Percentiles rank a stretch among this genome's conserved stretches.
Evolutionary conservation across 2,113 vertebrate species (phyloP).

Genomic region (Lepidiolamprologus cunningtoni): DNA sequence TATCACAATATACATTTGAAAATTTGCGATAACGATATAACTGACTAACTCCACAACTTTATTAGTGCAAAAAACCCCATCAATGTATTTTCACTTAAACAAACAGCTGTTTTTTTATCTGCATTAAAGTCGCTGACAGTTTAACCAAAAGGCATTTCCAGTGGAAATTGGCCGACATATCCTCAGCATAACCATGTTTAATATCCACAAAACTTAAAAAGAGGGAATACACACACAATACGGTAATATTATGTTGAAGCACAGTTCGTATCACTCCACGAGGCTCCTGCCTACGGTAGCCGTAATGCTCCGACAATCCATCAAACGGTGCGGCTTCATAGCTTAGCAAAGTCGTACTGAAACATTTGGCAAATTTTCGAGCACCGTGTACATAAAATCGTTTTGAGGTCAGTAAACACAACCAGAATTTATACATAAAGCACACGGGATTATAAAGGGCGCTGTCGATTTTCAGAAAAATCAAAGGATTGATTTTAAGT

Average conservation of each 20-base stretch:
- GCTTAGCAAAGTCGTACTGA: fast-evolving
- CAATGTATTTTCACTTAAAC: not conserved
- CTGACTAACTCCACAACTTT: not conserved
- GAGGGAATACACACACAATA: not conserved
- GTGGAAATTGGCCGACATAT: not conserved
- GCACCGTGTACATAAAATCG: fast-evolving
- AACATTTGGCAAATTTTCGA: fast-evolving
- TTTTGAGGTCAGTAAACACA: not conserved
- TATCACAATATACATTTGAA: not conserved
- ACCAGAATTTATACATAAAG: fast-evolving
- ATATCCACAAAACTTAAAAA: no score
- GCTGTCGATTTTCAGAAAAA: not conserved
- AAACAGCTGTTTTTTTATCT: not conserved
- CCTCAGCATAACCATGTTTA: not conserved
- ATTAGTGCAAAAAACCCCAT: not conserved
- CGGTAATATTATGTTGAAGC: not conserved
- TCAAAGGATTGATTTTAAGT: not conserved
- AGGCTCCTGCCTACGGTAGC: fast-evolving
- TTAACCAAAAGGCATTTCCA: no score
- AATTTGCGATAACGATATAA: not conserved
- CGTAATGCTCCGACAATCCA: no score
- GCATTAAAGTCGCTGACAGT: no score
- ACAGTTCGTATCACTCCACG: fast-evolving
- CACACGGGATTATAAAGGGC: fast-evolving
- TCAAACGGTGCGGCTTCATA: fast-evolving